Base-by-base conservation (phyloP, 2,113 vertebrate species). In the Calidris pugnax region DNA sequence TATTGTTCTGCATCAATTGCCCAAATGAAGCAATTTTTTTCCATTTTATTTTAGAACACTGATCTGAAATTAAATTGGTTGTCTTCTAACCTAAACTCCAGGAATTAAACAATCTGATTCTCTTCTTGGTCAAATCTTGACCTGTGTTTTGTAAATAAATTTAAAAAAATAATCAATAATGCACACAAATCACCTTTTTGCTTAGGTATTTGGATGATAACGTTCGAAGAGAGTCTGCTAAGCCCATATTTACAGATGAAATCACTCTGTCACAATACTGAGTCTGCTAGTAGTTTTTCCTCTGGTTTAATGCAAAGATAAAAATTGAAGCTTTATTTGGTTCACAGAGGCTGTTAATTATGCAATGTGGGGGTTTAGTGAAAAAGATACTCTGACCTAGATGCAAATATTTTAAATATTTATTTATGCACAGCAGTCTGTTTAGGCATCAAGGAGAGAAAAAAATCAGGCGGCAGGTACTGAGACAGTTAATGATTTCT, bases 1-100 rank as follows among this genome's bases (percentile, higher is more conserved):
- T 12, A 33, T 13, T 35, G 24, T 7, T 67, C 37, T 72, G 53
- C 17, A 57, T 1, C 0, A 0, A 69, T 0, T 62, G 30, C 7
- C 18, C 14, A 75, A 82, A 88, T 47, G 33, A 69, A 85, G 30
- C 3, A 37, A 33, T 45, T 51, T 37, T 14, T 26, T 55, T 18
- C 7, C 7, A 14, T 67, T 82, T 85, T 64, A 45, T 15, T 85
- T 77, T 48, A 60, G 23, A 47, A 19, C 12, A 56, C 4, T 27
- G 20, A 57, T 67, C 21, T 63, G 55, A 84, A 84, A 33, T 47
- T 47, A 68, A 59, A 84, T 12, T 22, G 4, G 4, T 64, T 8
- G 35, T 68, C 77, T 80, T 43, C 28, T 39, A 73, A 76, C 2
- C 24, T 64, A 27, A 87, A 73, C 56, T 85, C 12, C 28, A 78